Evolutionary conservation across 2,888 invertebrate genomes (phyloP), one percentile per base, ranked within the genome.

Genomic region (Brachyptera risi): DNA sequence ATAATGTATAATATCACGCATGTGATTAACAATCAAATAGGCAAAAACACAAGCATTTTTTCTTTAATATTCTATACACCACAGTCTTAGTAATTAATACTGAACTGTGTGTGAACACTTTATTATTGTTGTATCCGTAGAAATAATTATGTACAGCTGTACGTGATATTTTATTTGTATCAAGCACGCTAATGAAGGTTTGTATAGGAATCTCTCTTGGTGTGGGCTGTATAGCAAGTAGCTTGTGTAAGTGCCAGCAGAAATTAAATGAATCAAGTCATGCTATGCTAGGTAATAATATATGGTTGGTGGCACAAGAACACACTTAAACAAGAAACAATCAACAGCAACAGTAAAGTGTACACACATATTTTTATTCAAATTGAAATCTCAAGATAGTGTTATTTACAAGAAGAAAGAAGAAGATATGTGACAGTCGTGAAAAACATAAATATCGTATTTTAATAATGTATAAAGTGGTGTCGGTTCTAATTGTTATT

Each of bases 381-480:
- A 54, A 35, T 54, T 35, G 54, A 54, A 37, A 54, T 37, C 35
- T 54, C 37, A 51, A 51, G 50, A 54, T 47, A 54, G 31, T 54
- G 17, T 44, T 54, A 54, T 54, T 54, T 54, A 54, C 54, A 54
- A 54, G 54, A 37, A 54, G 35, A 54, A 54, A 54, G 54, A 54
- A 54, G 54, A 54, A 54, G 54, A 54, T 54, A 54, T 54, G 54
- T 54, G 54, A 54, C 54, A 54, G 54, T 54, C 35, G 54, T 54
- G 54, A 37, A 35, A 54, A 51, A 51, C 50, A 17, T 17, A 51
- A 51, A 57, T 21, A 19, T 40, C 40, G 19, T 26, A 17, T 57
- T 35, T 38, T 21, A 26, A 56, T 11, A 21, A 31, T 4, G 37
- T 37, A 26, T 15, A 4, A 35, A 11, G n/a, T 27, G 5, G 13